A percentile compares a stretch with the other conserved stretches of the same genome.
Evolutionary conservation across 2,888 invertebrate species (phyloP).

Genomic region (Sinohyriopsis cumingii): DNA sequence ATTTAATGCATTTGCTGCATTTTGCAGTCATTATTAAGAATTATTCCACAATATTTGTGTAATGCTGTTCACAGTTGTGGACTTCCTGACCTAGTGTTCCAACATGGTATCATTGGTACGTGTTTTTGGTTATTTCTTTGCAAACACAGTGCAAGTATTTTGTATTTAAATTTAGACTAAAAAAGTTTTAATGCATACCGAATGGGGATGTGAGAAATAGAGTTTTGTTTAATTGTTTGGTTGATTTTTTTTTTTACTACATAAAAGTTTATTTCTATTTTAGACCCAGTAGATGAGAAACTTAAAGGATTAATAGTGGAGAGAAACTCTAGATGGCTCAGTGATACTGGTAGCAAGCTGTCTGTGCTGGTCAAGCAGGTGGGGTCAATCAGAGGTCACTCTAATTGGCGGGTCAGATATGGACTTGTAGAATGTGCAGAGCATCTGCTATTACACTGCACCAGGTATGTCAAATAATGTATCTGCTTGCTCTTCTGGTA

Average conservation of each 20-base stretch:
- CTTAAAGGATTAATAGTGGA: slow-evolving; percentile 47
- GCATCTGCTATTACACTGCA: slow-evolving; percentile 51
- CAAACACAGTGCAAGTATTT: no score
- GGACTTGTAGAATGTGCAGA: slow-evolving; percentile 59
- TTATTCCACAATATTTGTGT: no score
- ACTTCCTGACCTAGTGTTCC: no score
- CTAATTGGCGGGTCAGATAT: slow-evolving; percentile 61
- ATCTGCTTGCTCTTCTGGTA: not conserved
- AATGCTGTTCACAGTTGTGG: no score
- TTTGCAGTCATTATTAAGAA: no score
- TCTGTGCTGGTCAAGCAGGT: slow-evolving; percentile 55
- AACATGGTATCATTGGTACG: no score
- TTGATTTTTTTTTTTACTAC: not conserved
- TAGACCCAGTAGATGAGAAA: slow-evolving; percentile 36
- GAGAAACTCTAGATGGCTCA: slow-evolving; percentile 54
- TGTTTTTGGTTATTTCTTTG: no score
- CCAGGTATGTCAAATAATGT: slow-evolving; percentile 34
- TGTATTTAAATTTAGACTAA: no score
- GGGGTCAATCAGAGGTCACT: slow-evolving; percentile 47
- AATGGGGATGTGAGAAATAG: no score
- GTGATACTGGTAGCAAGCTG: slow-evolving; percentile 52
- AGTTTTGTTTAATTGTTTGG: not conserved
- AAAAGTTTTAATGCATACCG: no score
- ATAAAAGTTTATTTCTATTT: no score
- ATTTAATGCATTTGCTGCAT: no score